Base-by-base conservation (phyloP, 53 echinoderm and acorn worm species). In the Apostichopus leukothele region DNA sequence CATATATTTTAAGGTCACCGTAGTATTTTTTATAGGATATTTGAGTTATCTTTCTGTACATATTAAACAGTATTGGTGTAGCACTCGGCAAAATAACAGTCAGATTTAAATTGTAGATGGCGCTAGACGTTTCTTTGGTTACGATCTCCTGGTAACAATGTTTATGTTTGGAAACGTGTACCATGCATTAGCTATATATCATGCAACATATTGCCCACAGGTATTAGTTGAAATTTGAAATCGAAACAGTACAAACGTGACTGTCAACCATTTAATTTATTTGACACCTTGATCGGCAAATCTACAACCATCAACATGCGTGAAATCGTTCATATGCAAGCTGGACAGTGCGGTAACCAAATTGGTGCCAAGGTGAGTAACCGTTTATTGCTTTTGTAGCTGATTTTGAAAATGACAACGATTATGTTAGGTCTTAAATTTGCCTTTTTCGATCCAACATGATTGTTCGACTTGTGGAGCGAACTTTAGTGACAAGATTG, bases 251-350 rank as follows among this genome's bases (percentile, higher is more conserved):
- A 10, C 51, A 18, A 20, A 16, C 51, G 79, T 53, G 51, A 51
- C 54, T 11, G 51, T 9, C 79, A 39, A 11, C 50, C 7, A 53
- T 51, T 51, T 7, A 10, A 53, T n/a, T 79, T 39, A 39, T 39
- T 77, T 22, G 39, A 52, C 19, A 51, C 16, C 18, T 79, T 79
- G n/a, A 77, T 9, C 79, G 51, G 16, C 53, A 51, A 79, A 79
- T 52, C 79, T 50, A 79, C 39, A 39, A 39, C 50, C 51, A 50
- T 50, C 89, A 89, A 79, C 60, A 89, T 89, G 89, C 79, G 89
- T 66, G 89, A 89, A 89, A 89, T 89, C 75, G 89, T 89, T 26
- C 89, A 89, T 79, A 60, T 89, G 53, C 89, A 89, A 68, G 89
- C 79, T 51, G 89, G 89, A 9, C 89, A 89, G 79, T 89, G 89